Percentiles rank a stretch among this genome's conserved stretches.
These are phyloP conservation scores for Tachycineta bicolor DNA, from an alignment of 2,113 vertebrate species.

Conservation along the genomic window DNA sequence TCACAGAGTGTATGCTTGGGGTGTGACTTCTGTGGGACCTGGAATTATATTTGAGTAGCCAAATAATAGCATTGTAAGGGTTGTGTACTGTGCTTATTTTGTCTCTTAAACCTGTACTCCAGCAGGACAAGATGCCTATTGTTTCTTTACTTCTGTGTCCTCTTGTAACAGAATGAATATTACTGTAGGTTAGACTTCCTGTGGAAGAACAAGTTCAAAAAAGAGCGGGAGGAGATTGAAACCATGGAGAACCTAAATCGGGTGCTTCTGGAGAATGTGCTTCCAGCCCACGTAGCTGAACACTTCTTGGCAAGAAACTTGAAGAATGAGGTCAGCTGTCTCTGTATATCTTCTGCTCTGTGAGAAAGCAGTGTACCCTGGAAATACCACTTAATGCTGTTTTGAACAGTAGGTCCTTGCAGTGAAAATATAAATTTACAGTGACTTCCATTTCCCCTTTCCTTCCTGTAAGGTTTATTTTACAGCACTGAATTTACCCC, in stretches of 20 bases:
- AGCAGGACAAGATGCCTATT: slow-evolving; percentile 89
- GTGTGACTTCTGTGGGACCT: background rate
- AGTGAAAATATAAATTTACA: background rate
- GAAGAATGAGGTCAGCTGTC: slow-evolving; percentile 91
- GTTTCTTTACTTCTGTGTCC: slow-evolving; percentile 98
- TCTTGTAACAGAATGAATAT: slow-evolving; percentile 99
- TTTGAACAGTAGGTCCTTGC: background rate
- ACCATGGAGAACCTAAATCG: slow-evolving; percentile 99
- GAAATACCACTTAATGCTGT: background rate
- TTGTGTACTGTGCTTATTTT: slow-evolving; percentile 57
- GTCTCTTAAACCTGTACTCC: slow-evolving; percentile 72
- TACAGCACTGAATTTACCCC: background rate
- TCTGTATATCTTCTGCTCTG: background rate
- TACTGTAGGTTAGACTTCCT: slow-evolving; percentile 99
- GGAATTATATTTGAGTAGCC: background rate
- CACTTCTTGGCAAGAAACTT: slow-evolving; percentile 96
- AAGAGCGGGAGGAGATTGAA: slow-evolving; percentile 98
- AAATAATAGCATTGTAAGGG: background rate
- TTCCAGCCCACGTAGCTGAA: slow-evolving; percentile 95
- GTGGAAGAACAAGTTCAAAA: slow-evolving; percentile 99
- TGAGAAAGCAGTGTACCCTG: background rate
- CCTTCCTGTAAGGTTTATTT: background rate
- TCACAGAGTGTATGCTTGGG: background rate
- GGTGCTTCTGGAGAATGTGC: slow-evolving; percentile 94
- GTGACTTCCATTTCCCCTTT: background rate